Conservation (phyloP, 2,888 invertebrate species). For the Drosophila subquinaria region DNA sequence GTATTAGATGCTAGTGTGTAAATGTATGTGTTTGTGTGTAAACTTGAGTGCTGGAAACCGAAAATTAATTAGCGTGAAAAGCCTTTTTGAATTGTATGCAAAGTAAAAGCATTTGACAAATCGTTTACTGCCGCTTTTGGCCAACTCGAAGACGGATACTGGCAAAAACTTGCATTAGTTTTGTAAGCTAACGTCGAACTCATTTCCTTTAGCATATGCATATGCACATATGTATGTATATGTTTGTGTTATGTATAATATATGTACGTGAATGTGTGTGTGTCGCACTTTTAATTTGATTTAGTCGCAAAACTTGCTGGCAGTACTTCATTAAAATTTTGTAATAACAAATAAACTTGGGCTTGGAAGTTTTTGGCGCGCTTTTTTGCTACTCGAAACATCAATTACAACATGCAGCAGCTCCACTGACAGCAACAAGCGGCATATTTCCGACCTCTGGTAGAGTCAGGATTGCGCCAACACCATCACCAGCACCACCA, state of each 20-base stretch:
- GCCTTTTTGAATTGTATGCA: conserved; percentile 70
- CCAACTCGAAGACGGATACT: conserved; percentile 42
- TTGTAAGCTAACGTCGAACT: conserved; percentile 57
- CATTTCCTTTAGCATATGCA: conserved; percentile 59
- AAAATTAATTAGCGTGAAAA: conserved; percentile 85
- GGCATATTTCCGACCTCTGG: conserved; percentile 55
- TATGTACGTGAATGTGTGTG: neutral
- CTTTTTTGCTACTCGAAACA: conserved; percentile 79
- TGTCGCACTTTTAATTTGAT: conserved; percentile 75
- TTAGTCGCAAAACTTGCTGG: conserved; percentile 78
- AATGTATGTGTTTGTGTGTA: conserved; percentile 15
- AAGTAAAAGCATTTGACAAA: conserved; percentile 57
- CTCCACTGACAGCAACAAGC: conserved; percentile 58
- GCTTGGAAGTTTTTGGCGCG: conserved; percentile 69
- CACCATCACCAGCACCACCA: neutral
- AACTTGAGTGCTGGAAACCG: conserved; percentile 49
- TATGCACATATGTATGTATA: neutral
- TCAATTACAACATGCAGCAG: conserved; percentile 74
- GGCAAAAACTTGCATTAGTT: conserved; percentile 76
- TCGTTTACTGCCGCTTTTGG: conserved; percentile 20
- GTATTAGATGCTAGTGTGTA: conserved; percentile 30
- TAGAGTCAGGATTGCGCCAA: neutral
- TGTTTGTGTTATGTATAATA: neutral
- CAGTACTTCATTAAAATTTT: conserved; percentile 79
- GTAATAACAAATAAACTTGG: conserved; percentile 77